Evolutionary conservation across 2,888 invertebrate species (phyloP).

Genomic region (Drosophila fungiperda): DNA sequence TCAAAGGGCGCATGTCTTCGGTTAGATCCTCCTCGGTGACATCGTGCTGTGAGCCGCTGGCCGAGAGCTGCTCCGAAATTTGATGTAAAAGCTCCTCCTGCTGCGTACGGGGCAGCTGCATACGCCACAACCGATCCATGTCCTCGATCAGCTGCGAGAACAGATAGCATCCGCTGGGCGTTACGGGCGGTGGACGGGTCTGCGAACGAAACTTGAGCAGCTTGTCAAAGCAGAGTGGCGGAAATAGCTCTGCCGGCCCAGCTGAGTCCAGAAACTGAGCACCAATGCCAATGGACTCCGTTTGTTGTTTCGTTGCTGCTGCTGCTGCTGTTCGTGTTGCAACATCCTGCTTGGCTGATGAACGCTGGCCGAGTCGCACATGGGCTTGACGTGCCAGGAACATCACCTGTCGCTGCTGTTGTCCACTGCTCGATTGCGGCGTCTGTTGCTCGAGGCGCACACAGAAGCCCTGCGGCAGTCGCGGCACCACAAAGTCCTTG

Average conservation of each 20-base stretch:
- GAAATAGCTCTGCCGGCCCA: slow-evolving; percentile 82
- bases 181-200: slow-evolving; percentile 19
- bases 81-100: slow-evolving; percentile 77
- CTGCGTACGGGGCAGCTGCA: slow-evolving; percentile 75
- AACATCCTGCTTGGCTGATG: not conserved
- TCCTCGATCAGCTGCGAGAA: slow-evolving; percentile 84
- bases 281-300: slow-evolving; percentile 56
- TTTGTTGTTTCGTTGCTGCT: not conserved
- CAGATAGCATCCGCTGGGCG: slow-evolving; percentile 63
- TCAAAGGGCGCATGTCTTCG: slow-evolving; percentile 51
- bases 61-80: slow-evolving; percentile 77
- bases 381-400: slow-evolving; percentile 74
- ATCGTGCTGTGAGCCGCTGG: slow-evolving; percentile 52
- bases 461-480: slow-evolving; percentile 83
- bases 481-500: slow-evolving; percentile 83
- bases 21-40: slow-evolving; percentile 34
- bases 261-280: slow-evolving; percentile 76
- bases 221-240: slow-evolving; percentile 78
- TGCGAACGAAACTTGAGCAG: slow-evolving; percentile 75
- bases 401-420: slow-evolving; percentile 57
- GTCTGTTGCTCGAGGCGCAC: slow-evolving; percentile 76
- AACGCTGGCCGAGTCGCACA: slow-evolving; percentile 52
- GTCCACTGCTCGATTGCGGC: slow-evolving; percentile 35
- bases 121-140: slow-evolving; percentile 82
- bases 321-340: not conserved